Evolutionary conservation across 2,888 invertebrate genomes (phyloP).

Genomic region (Marasmarcha lunaedactyla): DNA sequence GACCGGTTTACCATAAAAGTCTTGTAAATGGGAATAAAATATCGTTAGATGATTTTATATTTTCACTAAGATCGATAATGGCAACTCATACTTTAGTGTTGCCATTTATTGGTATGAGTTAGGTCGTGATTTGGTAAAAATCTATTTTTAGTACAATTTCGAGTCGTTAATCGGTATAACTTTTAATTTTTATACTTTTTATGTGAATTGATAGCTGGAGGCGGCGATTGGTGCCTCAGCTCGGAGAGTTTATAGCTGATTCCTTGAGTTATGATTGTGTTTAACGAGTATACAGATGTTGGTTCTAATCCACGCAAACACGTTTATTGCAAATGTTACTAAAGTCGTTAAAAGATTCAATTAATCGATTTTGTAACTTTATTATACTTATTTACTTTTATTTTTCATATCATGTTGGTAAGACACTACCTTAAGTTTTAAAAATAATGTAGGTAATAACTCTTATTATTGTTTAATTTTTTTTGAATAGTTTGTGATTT

Average conservation of each 20-base stretch:
- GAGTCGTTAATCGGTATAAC: neutral
- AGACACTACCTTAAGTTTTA: too few relatives aligned
- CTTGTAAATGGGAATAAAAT: slow-evolving; percentile 37
- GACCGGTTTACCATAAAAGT: slow-evolving; percentile 37
- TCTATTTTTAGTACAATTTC: slow-evolving; percentile 1
- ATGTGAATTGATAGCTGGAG: neutral
- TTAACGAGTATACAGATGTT: too few relatives aligned
- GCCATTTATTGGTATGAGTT: slow-evolving; percentile 6
- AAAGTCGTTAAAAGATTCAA: too few relatives aligned
- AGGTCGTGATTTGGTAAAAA: slow-evolving; percentile 4
- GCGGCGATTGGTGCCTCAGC: neutral
- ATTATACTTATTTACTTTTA: too few relatives aligned
- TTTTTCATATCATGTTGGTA: too few relatives aligned
- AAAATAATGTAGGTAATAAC: too few relatives aligned
- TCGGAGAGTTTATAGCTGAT: neutral
- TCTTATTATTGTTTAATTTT: too few relatives aligned
- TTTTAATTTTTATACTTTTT: slow-evolving; percentile 1
- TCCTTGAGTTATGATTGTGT: too few relatives aligned
- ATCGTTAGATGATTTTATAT: slow-evolving; percentile 39
- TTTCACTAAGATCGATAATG: slow-evolving; percentile 39
- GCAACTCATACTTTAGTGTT: slow-evolving; percentile 6
- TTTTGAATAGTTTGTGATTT: too few relatives aligned
- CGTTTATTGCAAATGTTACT: too few relatives aligned
- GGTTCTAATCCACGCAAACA: too few relatives aligned
- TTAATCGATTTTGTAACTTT: too few relatives aligned